These are phyloP conservation scores for Centrocercus urophasianus DNA, from an alignment of 2,113 vertebrate species.

Conservation along the genomic window DNA sequence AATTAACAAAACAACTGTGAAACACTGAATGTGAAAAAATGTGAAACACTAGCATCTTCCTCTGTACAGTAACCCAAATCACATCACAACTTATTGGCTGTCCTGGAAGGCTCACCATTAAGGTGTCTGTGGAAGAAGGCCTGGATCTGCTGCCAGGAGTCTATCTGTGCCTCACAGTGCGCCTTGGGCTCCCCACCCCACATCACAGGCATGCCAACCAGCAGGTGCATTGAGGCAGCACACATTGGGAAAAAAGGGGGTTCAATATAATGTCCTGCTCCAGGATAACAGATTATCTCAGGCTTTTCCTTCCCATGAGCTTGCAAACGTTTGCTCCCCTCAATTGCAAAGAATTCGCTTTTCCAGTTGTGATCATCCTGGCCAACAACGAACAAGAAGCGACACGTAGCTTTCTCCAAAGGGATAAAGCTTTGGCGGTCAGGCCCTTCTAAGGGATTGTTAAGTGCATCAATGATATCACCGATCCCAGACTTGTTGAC, in stretches of 20 bases:
- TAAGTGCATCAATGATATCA: slow-evolving; percentile 73
- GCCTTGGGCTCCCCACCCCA: slow-evolving; percentile 89
- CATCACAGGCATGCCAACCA: slow-evolving; percentile 68
- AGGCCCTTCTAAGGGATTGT: slow-evolving; percentile 72
- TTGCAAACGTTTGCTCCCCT: slow-evolving; percentile 78
- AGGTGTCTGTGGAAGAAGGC: slow-evolving; percentile 83
- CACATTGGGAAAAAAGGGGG: slow-evolving; percentile 86
- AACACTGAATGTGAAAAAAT: neutral
- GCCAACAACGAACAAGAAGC: slow-evolving; percentile 85
- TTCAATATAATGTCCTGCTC: slow-evolving; percentile 90
- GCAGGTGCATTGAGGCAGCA: slow-evolving; percentile 78
- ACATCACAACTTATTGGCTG: slow-evolving; percentile 53
- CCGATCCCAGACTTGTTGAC: slow-evolving; percentile 71
- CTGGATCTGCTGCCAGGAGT: slow-evolving; percentile 85
- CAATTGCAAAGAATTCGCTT: slow-evolving; percentile 80
- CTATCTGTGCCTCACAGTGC: slow-evolving; percentile 84
- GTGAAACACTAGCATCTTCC: neutral
- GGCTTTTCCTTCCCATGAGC: slow-evolving; percentile 82
- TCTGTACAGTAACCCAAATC: neutral
- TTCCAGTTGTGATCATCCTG: slow-evolving; percentile 92
- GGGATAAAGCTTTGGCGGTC: slow-evolving; percentile 82
- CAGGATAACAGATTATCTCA: slow-evolving; percentile 83
- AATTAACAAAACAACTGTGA: neutral
- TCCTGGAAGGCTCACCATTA: neutral
- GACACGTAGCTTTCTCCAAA: slow-evolving; percentile 83